These are phyloP conservation scores for Potamilus streckersoni DNA, from an alignment of 1,140 invertebrate genomes.

Conservation along the genomic window DNA sequence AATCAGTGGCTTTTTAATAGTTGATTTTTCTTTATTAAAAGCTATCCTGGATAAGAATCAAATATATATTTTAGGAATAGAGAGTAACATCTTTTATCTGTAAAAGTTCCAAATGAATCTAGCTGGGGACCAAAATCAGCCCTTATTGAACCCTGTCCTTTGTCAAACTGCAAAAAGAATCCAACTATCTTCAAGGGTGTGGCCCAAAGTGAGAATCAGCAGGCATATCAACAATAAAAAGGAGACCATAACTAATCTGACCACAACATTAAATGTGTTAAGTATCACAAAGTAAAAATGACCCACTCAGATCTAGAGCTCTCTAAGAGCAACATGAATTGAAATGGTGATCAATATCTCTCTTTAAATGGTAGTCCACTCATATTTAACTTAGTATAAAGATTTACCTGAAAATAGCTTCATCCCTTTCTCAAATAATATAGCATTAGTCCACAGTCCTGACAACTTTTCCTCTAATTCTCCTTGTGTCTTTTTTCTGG, in stretches of 20 bases:
- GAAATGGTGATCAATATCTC: not conserved
- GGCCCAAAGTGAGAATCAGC: no score
- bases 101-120: no score
- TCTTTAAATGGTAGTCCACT: not conserved
- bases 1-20: no score
- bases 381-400: not conserved
- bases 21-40: no score
- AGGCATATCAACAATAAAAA: not conserved
- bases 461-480: constrained; percentile 87
- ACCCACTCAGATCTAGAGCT: not conserved
- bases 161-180: no score
- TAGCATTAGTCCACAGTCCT: constrained; percentile 78
- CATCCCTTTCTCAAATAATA: constrained; percentile 87
- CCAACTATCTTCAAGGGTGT: no score
- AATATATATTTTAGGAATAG: no score
- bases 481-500: constrained; percentile 77
- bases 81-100: no score
- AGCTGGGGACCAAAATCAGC: no score
- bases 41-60: no score
- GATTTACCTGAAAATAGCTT: constrained; percentile 73
- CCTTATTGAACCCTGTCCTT: no score
- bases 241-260: not conserved
- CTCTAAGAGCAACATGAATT: not conserved
- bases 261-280: not conserved
- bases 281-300: not conserved